Evolutionary conservation across 1,140 invertebrate genomes (phyloP).

Genomic region (Anastatus disparis): DNA sequence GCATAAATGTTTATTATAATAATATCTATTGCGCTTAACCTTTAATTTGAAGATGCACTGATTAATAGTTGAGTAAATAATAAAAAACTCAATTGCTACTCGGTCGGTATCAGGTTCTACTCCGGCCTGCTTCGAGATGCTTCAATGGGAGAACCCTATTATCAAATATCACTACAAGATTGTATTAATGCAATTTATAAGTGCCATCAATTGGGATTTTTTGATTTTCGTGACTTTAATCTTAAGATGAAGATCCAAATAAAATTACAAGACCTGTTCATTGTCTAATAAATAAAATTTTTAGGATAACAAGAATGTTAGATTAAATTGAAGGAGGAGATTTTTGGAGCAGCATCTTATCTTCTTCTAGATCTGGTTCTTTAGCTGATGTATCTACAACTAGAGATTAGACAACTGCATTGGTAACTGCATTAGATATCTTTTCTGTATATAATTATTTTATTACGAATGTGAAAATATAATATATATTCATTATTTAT

Average conservation of each 20-base stretch:
- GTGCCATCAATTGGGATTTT: conserved; percentile 89
- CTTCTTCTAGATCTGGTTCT: too few relatives aligned
- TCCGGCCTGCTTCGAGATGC: conserved; percentile 91
- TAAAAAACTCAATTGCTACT: too few relatives aligned
- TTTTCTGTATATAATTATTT: neutral
- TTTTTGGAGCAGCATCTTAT: too few relatives aligned
- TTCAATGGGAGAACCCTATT: conserved; percentile 83
- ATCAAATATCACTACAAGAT: conserved; percentile 86
- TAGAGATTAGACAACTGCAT: too few relatives aligned
- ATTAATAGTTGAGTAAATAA: too few relatives aligned
- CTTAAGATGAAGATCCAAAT: conserved; percentile 70
- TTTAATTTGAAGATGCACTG: too few relatives aligned
- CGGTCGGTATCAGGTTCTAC: too few relatives aligned
- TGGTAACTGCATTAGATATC: conserved; percentile 46
- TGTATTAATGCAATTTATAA: conserved; percentile 93
- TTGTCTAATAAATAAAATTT: too few relatives aligned
- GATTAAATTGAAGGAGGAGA: conserved; percentile 59
- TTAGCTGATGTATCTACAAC: too few relatives aligned
- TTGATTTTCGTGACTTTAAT: conserved; percentile 95
- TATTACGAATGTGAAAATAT: neutral
- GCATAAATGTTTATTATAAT: too few relatives aligned
- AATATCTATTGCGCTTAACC: too few relatives aligned
- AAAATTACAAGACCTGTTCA: conserved; percentile 51
- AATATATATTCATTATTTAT: neutral
- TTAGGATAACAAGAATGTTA: conserved; percentile 49